These are phyloP conservation scores for Macrotis lagotis DNA, from an alignment of 2,113 vertebrate species.

Conservation along the genomic window DNA sequence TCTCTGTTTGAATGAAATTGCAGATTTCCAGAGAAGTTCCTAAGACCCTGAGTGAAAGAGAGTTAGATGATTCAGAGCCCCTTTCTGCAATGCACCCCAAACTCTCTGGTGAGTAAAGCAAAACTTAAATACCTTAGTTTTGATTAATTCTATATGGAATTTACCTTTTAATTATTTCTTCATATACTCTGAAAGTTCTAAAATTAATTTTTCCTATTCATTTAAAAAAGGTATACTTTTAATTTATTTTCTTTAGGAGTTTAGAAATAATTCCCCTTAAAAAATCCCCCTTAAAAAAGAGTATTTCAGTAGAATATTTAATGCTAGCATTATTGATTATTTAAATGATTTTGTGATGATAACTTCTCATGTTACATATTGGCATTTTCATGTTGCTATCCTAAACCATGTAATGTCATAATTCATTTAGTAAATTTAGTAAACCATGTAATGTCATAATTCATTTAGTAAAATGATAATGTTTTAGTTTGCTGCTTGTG, in stretches of 20 bases:
- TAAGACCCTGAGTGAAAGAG: slow-evolving; percentile 86
- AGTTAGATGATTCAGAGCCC: slow-evolving; percentile 83
- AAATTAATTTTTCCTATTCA: not conserved
- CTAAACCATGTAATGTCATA: not conserved
- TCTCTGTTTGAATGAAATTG: slow-evolving; percentile 9
- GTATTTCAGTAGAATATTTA: not conserved
- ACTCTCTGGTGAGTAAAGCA: slow-evolving; percentile 81
- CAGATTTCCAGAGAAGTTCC: slow-evolving; percentile 89
- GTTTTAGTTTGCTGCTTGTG: too few species aligned
- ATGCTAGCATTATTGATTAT: not conserved
- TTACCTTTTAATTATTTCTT: not conserved
- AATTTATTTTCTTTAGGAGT: too few species aligned
- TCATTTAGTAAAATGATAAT: not conserved
- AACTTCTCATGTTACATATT: not conserved
- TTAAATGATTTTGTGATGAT: not conserved
- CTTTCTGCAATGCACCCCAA: slow-evolving; percentile 80
- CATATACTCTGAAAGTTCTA: not conserved
- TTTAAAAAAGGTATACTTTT: too few species aligned
- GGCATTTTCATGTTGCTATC: not conserved
- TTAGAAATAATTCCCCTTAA: not conserved
- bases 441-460: not conserved
- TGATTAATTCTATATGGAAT: not conserved
- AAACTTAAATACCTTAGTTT: not conserved
- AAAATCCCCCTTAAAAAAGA: not conserved
- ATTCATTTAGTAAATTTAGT: too few species aligned